Conservation (phyloP, 2,113 vertebrate species). For the Chionomys nivalis region DNA sequence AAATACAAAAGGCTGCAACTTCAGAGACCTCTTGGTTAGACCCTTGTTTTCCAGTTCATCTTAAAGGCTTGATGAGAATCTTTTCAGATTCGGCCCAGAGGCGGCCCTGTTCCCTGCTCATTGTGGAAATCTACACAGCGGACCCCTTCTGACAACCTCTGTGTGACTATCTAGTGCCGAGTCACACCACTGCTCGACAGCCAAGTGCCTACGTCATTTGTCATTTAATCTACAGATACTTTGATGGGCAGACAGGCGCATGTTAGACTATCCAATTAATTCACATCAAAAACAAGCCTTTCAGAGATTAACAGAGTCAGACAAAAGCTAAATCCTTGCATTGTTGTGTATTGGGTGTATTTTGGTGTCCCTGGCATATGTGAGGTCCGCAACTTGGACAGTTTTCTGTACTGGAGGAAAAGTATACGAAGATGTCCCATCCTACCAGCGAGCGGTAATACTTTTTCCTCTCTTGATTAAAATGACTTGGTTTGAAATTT, state of each 20-base stretch:
- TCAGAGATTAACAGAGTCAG: slow-evolving; percentile 15
- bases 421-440: not conserved
- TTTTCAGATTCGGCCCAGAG: slow-evolving; percentile 58
- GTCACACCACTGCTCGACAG: not conserved
- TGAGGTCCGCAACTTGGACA: not conserved
- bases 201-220: not conserved
- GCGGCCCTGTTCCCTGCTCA: slow-evolving; percentile 19
- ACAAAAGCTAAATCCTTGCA: not conserved
- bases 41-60: slow-evolving; percentile 68
- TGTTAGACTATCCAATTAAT: slow-evolving; percentile 11
- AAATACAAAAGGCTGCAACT: slow-evolving; percentile 86
- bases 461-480: not conserved
- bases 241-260: not conserved
- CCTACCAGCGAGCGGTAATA: not conserved
- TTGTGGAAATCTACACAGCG: not conserved
- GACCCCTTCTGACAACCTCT: slow-evolving; percentile 16
- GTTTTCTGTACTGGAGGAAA: slow-evolving; percentile 11
- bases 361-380: not conserved
- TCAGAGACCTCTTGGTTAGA: slow-evolving; percentile 81
- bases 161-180: not conserved
- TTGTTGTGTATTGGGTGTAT: not conserved
- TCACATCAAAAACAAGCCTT: slow-evolving; percentile 17
- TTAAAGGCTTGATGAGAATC: slow-evolving; percentile 39
- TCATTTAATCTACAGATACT: slow-evolving; percentile 41
- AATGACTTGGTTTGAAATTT: slow-evolving; percentile 4